Conservation (phyloP, 2,888 invertebrate genomes). For the Ptychoptera contaminata region DNA sequence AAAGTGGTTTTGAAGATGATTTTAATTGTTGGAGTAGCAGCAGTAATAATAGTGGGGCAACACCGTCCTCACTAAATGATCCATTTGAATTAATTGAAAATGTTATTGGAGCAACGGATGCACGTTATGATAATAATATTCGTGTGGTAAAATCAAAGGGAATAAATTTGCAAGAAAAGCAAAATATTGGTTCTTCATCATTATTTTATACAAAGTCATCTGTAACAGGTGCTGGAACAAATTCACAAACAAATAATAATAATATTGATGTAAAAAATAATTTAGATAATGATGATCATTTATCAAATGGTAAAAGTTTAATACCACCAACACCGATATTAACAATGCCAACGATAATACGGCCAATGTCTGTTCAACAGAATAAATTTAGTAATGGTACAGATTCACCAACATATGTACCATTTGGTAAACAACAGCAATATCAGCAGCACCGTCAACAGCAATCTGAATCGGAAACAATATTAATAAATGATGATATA, state of each 20-base stretch:
- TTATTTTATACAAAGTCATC: background rate
- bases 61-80: constrained; percentile 24
- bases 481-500: constrained; percentile 4
- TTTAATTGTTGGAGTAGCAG: constrained; percentile 34
- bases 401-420: constrained; percentile 31
- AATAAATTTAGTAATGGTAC: constrained; percentile 38
- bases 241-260: background rate
- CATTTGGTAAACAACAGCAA: constrained; percentile 22
- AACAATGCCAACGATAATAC: constrained; percentile 59
- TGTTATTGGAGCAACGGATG: background rate
- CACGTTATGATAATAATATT: too few species aligned
- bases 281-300: constrained; percentile 33
- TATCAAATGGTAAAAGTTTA: constrained; percentile 34
- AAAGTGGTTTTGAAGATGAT: constrained; percentile 73
- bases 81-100: constrained; percentile 28
- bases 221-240: background rate
- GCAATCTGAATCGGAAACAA: background rate
- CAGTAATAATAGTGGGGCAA: constrained; percentile 7
- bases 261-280: background rate
- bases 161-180: background rate
- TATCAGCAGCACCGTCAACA: constrained; percentile 12
- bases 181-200: background rate
- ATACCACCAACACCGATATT: constrained; percentile 30
- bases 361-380: constrained; percentile 21
- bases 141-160: too few species aligned